phyloP scores from a whole-genome alignment of 2,113 vertebrate genomes.

The Hassar affinis region DNA sequence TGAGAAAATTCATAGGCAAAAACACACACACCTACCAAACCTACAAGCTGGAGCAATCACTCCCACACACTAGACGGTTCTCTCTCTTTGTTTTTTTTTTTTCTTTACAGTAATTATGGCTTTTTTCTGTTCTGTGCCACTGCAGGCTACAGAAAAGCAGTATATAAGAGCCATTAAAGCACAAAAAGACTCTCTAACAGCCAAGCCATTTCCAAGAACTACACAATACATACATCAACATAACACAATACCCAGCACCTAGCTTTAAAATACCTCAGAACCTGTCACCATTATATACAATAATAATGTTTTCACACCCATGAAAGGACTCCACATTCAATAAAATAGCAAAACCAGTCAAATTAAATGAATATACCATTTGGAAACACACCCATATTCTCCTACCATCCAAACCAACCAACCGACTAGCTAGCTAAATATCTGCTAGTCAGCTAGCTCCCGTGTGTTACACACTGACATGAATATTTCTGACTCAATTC shows the following conservation, averaged over 20 bases:
- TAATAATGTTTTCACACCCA: neutral
- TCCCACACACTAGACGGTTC: slow-evolving; percentile 31
- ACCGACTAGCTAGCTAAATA: neutral
- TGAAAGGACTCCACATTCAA: neutral
- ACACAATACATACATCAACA: slow-evolving; percentile 5
- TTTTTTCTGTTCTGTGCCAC: slow-evolving; percentile 32
- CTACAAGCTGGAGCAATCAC: slow-evolving; percentile 21
- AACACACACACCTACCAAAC: neutral
- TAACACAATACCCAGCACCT: neutral
- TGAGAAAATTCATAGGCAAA: neutral
- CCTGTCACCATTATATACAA: no score
- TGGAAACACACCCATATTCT: neutral
- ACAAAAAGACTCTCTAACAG: neutral
- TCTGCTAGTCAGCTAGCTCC: neutral
- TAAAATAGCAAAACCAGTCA: neutral
- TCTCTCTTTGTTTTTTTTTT: no score
- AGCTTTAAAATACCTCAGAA: neutral
- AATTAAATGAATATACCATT: neutral
- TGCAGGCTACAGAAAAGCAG: neutral
- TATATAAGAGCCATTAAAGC: slow-evolving; percentile 37
- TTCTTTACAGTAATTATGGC: slow-evolving; percentile 56
- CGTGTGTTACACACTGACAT: neutral
- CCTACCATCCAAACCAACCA: neutral
- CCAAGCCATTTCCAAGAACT: slow-evolving; percentile 7
- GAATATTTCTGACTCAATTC: neutral